Evolutionary conservation across 1,140 invertebrate genomes (phyloP).

Genomic region (Brachionus paranguensis): DNA sequence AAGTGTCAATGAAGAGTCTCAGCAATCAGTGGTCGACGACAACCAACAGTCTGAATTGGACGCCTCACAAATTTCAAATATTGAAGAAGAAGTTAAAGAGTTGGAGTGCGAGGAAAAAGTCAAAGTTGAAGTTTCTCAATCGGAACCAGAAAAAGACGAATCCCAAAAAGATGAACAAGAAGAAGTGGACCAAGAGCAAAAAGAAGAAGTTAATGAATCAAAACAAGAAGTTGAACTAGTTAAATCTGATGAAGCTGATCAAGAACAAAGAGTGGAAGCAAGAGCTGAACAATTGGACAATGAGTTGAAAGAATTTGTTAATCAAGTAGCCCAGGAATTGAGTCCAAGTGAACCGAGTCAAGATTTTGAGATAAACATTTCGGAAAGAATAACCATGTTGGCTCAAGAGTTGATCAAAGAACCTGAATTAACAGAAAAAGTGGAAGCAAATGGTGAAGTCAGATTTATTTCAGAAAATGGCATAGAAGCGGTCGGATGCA

Average conservation of each 20-base stretch:
- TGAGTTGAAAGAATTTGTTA: not conserved
- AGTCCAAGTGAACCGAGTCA: not conserved
- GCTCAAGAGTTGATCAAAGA: not conserved
- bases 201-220: not conserved
- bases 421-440: not conserved
- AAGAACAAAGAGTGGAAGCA: not conserved
- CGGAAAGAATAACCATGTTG: not conserved
- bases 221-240: not conserved
- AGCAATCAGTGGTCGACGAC: not conserved
- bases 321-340: not conserved
- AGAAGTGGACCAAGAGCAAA: not conserved
- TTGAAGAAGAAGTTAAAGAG: not conserved
- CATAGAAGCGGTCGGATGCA: not conserved
- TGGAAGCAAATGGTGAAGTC: not conserved
- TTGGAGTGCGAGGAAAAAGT: not conserved
- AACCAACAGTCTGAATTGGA: not conserved
- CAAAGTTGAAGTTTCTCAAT: not conserved
- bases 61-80: not conserved
- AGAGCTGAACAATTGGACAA: not conserved
- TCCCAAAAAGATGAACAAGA: not conserved
- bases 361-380: not conserved
- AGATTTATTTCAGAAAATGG: not conserved
- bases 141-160: not conserved
- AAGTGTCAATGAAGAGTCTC: not conserved
- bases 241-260: not conserved